Base-by-base conservation (phyloP, 1,140 invertebrate genomes). In the Pachyrhynchus sulphureomaculatus region DNA sequence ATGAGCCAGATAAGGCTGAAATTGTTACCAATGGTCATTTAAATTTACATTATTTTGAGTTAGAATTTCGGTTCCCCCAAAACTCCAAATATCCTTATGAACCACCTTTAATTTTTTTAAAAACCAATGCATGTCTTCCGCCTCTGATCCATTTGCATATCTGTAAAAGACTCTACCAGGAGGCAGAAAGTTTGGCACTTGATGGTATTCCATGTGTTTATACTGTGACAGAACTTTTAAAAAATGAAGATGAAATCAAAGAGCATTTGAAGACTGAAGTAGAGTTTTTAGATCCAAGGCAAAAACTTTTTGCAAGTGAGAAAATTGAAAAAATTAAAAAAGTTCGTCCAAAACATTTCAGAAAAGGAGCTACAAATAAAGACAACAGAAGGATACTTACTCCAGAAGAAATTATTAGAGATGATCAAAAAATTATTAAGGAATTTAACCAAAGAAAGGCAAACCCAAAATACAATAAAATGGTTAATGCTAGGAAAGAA, bases 1-100 rank as follows among this genome's bases (percentile, higher is more conserved):
- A 90, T 76, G 79, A 86, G 71, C 72, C 79, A 53, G 75, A 71
- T 59, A 76, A 75, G 62, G 57, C 65, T 44, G 76, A 77, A 68
- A 75, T 77, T 59, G 65, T 72, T 58, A 23, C 48, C 18, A 72
- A 73, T 59, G 49, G 54, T 15, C 69, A 73, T 67, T 61, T 76
- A 47, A 64, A 71, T 34, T 64, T 70, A 52, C 73, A 67, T 68
- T 65, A 74, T 44, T 88, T 86, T 76, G 81, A 83, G 66, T 77
- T 91, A 69, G 88, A 90, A 82, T 82, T 91, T 70, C 80, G 88
- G 68, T 90, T 91, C 79, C 82, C 85, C 4, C 77, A 82, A 61
- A 81, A 84, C 74, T 84, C 81, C 48, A 80, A 82, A 64, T 91
- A 90, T 75, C 89, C 89, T 0, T 86, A 82, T 71, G 84, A 90